phyloP scores from a whole-genome alignment of 2,113 vertebrate species.

The Coptodon rendalli region DNA sequence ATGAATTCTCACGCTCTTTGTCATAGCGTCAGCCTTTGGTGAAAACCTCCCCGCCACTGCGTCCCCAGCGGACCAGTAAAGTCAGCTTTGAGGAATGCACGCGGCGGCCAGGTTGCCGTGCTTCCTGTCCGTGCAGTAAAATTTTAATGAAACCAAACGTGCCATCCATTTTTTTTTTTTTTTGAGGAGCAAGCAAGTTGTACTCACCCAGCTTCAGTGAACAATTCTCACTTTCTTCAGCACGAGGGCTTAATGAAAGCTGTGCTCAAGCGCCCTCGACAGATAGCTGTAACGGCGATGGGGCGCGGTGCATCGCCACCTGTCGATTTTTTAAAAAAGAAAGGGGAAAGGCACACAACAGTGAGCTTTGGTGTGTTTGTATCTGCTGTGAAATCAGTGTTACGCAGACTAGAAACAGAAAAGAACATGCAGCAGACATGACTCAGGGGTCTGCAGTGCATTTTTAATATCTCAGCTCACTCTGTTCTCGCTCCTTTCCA shows the following conservation, averaged over 20 bases:
- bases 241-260: constrained; percentile 11
- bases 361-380: background rate
- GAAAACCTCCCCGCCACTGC: background rate
- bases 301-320: background rate
- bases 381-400: background rate
- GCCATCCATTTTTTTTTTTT: constrained; percentile 21
- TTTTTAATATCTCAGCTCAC: constrained; percentile 6
- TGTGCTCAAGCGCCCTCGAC: background rate
- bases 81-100: constrained; percentile 36
- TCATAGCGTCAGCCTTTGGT: constrained; percentile 21
- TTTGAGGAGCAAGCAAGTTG: constrained; percentile 31
- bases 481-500: background rate
- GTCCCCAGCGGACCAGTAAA: constrained; percentile 38
- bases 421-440: background rate
- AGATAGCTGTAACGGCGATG: background rate
- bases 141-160: constrained; percentile 42
- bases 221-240: constrained; percentile 7
- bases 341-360: background rate
- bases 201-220: background rate
- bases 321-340: background rate
- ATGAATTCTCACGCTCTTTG: constrained; percentile 36
- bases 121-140: constrained; percentile 11
- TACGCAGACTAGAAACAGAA: background rate
- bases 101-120: background rate
- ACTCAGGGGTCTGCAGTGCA: constrained; percentile 13